Percentiles rank a stretch among this genome's conserved stretches.
These are phyloP conservation scores for Choreutis nemorana DNA, from an alignment of 2,888 invertebrate species.

Conservation along the genomic window DNA sequence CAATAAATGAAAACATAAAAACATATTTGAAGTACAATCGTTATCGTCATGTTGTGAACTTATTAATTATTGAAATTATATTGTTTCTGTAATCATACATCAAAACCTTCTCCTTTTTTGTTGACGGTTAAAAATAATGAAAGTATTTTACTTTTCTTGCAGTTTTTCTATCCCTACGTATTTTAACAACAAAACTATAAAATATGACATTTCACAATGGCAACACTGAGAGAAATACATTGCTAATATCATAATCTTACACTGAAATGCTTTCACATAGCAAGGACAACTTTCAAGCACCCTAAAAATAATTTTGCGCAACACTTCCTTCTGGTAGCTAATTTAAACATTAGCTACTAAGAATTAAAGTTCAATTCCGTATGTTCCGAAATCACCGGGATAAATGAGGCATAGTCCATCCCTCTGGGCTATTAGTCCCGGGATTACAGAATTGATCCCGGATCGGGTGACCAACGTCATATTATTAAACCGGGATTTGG, in stretches of 20 bases:
- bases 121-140: too few species aligned
- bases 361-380: slow-evolving; percentile 8
- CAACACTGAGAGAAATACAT: slow-evolving; percentile 22
- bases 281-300: slow-evolving; percentile 31
- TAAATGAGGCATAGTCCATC: slow-evolving; percentile 22
- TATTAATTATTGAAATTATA: too few species aligned
- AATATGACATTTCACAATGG: background rate
- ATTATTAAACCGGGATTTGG: slow-evolving; percentile 55
- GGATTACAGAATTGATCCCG: slow-evolving; percentile 55
- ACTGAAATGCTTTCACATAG: slow-evolving; percentile 62
- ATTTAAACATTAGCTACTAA: slow-evolving; percentile 16
- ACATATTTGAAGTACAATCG: too few species aligned
- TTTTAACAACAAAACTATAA: slow-evolving; percentile 1
- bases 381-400: slow-evolving; percentile 8
- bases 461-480: slow-evolving; percentile 58
- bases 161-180: too few species aligned
- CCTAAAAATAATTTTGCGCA: slow-evolving; percentile 39
- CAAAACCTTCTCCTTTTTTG: too few species aligned
- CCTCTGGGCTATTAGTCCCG: slow-evolving; percentile 49
- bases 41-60: too few species aligned
- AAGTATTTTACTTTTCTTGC: too few species aligned
- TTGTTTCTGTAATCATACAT: too few species aligned
- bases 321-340: slow-evolving; percentile 11
- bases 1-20: too few species aligned
- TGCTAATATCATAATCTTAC: slow-evolving; percentile 61